Evolutionary conservation across 2,113 vertebrate genomes (phyloP).

Genomic region (Danio rerio): DNA sequence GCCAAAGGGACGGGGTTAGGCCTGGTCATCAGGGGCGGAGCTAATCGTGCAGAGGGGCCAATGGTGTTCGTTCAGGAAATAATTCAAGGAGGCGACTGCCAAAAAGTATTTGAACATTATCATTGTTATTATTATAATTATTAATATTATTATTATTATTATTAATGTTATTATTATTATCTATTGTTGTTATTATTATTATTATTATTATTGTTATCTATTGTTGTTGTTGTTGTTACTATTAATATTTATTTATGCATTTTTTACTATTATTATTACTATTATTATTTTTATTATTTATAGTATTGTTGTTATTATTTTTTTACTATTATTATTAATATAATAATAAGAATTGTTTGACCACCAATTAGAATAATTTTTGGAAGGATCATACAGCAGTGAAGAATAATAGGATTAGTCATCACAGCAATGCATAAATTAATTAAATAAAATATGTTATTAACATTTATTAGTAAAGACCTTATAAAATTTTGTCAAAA

Average conservation of each 20-base stretch:
- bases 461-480: background rate
- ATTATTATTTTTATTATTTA: too few species aligned
- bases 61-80: conserved; percentile 92
- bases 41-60: conserved; percentile 88
- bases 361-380: background rate
- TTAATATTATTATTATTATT: too few species aligned
- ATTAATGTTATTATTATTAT: background rate
- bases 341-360: background rate
- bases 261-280: too few species aligned
- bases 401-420: background rate
- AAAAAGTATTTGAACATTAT: conserved; percentile 79
- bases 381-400: background rate
- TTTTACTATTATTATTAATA: too few species aligned
- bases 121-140: too few species aligned
- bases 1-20: conserved; percentile 86
- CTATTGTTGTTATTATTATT: too few species aligned
- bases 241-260: too few species aligned
- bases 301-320: too few species aligned
- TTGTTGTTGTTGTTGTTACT: too few species aligned
- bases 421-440: background rate
- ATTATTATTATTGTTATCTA: background rate
- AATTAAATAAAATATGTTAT: background rate
- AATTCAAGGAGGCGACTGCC: conserved; percentile 89
- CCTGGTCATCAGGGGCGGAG: conserved; percentile 87
- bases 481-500: background rate